A percentile compares a stretch with the other conserved stretches of the same genome.
phyloP scores from a whole-genome alignment of 2,113 vertebrate genomes.

The Rhynchomys soricoides region DNA sequence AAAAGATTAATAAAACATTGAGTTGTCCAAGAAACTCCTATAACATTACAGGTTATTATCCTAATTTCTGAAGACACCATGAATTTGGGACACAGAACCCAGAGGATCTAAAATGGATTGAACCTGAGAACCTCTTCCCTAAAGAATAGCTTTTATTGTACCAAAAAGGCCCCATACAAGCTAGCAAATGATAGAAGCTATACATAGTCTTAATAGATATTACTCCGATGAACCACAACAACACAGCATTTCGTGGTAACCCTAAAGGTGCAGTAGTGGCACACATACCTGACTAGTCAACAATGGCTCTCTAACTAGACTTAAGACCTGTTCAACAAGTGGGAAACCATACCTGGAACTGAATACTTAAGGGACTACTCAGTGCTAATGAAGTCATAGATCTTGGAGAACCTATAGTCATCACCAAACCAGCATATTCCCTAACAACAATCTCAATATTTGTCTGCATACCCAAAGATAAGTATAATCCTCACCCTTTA shows the following conservation, averaged over 20 bases:
- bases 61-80: neutral
- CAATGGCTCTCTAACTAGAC: neutral
- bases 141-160: neutral
- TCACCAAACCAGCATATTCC: neutral
- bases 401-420: neutral
- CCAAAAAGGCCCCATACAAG: neutral
- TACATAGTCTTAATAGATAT: neutral
- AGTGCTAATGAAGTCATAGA: neutral
- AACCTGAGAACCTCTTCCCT: neutral
- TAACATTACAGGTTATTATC: neutral
- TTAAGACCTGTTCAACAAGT: neutral
- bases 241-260: neutral
- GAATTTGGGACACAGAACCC: neutral
- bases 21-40: neutral
- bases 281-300: neutral
- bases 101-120: neutral
- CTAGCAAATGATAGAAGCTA: neutral
- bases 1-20: neutral
- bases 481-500: neutral
- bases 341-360: neutral
- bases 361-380: neutral
- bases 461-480: neutral
- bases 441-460: neutral
- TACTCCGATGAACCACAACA: neutral
- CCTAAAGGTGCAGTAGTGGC: neutral